Conservation (phyloP, 2,113 vertebrate genomes). For the Piprites chloris region DNA sequence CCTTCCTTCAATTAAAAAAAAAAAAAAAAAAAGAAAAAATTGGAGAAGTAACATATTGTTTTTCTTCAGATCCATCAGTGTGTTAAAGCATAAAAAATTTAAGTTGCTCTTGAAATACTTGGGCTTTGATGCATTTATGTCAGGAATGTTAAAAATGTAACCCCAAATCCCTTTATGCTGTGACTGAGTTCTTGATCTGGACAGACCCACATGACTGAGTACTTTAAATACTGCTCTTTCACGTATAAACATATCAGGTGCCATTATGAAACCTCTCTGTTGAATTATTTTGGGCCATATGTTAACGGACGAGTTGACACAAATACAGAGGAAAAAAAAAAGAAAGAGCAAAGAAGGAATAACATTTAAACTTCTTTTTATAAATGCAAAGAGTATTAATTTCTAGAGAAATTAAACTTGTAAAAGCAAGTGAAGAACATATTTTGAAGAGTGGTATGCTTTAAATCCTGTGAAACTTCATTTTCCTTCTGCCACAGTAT, state of each 20-base stretch:
- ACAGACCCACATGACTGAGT: constrained; percentile 25
- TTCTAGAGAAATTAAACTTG: neutral
- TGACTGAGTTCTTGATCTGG: neutral
- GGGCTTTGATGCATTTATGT: constrained; percentile 1
- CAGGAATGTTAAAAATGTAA: constrained; percentile 27
- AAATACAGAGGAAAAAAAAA: neutral
- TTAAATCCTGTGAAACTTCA: neutral
- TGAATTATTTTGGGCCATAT: neutral
- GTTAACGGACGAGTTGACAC: neutral
- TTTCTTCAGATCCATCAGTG: neutral
- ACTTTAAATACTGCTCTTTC: constrained; percentile 13
- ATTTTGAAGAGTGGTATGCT: neutral
- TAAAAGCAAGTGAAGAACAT: neutral
- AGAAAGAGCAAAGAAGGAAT: neutral
- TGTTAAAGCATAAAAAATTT: neutral
- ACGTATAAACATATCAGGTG: constrained; percentile 19
- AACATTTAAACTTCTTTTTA: neutral
- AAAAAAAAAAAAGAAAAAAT: neutral
- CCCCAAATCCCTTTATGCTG: neutral
- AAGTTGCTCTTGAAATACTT: neutral
- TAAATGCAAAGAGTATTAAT: neutral
- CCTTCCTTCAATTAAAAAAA: neutral
- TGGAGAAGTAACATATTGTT: neutral
- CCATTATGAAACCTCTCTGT: neutral
- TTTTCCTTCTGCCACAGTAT: neutral